phyloP scores from a whole-genome alignment of 2,888 invertebrate species.

The Philaethria dido region DNA sequence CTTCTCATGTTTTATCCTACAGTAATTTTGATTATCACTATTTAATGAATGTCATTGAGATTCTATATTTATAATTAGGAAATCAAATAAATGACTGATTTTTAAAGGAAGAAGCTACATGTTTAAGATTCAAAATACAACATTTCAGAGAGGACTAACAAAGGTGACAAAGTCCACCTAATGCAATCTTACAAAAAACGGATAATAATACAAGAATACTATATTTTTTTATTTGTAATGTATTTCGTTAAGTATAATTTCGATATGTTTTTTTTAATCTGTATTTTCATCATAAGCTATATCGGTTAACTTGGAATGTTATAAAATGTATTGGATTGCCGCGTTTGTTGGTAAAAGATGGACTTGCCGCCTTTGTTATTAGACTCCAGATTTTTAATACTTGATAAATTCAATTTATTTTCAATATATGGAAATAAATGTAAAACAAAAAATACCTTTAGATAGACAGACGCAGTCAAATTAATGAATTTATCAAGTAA shows the following conservation, averaged over 20 bases:
- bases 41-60: conserved; percentile 6
- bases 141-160: no score
- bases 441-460: neutral
- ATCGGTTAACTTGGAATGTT: no score
- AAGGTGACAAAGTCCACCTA: no score
- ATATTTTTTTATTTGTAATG: no score
- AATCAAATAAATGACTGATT: conserved; percentile 24
- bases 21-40: neutral
- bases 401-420: conserved; percentile 20
- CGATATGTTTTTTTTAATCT: no score
- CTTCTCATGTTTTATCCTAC: neutral
- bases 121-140: conserved; percentile 15
- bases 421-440: neutral
- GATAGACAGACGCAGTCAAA: neutral
- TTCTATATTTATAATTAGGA: neutral
- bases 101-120: conserved; percentile 15
- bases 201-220: no score
- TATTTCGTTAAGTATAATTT: no score
- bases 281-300: no score
- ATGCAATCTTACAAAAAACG: no score
- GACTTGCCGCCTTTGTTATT: no score
- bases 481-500: conserved; percentile 7
- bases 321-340: no score
- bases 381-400: neutral
- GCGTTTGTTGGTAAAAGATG: no score